Evolutionary conservation across 2,888 invertebrate species (phyloP).

Genomic region (Drosophila longiperda): DNA sequence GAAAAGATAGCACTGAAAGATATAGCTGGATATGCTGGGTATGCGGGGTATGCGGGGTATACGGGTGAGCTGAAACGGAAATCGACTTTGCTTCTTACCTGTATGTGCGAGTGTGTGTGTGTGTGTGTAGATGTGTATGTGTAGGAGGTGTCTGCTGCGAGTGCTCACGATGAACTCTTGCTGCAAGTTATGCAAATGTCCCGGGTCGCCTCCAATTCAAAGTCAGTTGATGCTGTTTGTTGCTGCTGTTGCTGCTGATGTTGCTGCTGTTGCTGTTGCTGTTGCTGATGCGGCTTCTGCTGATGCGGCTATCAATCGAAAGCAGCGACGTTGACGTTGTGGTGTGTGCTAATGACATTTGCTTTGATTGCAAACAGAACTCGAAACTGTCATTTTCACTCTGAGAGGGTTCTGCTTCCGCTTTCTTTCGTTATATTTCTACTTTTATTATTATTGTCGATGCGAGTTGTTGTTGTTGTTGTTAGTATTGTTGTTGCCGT

Average conservation of each 20-base stretch:
- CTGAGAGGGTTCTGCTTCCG: conserved; percentile 15
- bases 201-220: conserved; percentile 33
- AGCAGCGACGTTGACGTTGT: conserved; percentile 35
- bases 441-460: conserved; percentile 5
- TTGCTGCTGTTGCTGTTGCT: conserved; percentile 22
- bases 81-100: conserved; percentile 79
- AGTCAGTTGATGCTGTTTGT: conserved; percentile 23
- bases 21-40: background rate
- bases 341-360: conserved; percentile 78
- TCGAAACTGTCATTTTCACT: conserved; percentile 72
- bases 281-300: conserved; percentile 15
- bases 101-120: conserved; percentile 29
- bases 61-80: conserved; percentile 59
- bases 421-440: background rate
- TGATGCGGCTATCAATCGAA: conserved; percentile 59
- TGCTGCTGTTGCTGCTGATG: conserved; percentile 14
- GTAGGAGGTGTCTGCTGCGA: conserved; percentile 32
- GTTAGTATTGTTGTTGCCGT: conserved; percentile 12
- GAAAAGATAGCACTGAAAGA: conserved; percentile 64
- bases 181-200: conserved; percentile 77
- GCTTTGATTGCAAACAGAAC: conserved; percentile 72
- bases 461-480: conserved; percentile 11
- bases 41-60: background rate
- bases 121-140: background rate
- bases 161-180: conserved; percentile 47